Conservation (phyloP, 2,888 invertebrate genomes). For the Erebia aethiops region DNA sequence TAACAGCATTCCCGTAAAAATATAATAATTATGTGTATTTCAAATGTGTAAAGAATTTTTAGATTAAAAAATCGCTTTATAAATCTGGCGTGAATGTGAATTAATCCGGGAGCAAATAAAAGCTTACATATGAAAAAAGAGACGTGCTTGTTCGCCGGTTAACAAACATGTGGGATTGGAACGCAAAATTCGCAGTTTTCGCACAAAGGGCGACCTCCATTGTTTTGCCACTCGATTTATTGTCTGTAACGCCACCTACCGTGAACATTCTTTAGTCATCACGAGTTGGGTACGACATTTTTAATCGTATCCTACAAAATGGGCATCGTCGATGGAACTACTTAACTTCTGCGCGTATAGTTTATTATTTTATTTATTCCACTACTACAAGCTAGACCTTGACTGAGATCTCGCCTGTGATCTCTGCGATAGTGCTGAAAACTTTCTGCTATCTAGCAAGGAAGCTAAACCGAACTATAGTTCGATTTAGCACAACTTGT, state of each 20-base stretch:
- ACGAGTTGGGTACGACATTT: slow-evolving; percentile 25
- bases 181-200: slow-evolving; percentile 64
- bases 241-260: slow-evolving; percentile 41
- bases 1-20: not conserved
- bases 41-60: slow-evolving; percentile 12
- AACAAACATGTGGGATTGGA: slow-evolving; percentile 55
- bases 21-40: not conserved
- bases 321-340: no score
- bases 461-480: no score
- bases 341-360: no score
- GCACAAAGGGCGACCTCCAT: slow-evolving; percentile 60
- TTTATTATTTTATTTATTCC: no score
- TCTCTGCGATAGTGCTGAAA: no score
- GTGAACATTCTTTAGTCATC: slow-evolving; percentile 22
- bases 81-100: slow-evolving; percentile 26
- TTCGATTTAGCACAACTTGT: no score
- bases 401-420: no score
- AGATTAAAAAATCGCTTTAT: slow-evolving; percentile 14
- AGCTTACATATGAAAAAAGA: slow-evolving; percentile 36
- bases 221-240: slow-evolving; percentile 66
- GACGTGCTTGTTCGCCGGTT: slow-evolving; percentile 32
- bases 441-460: no score
- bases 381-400: no score
- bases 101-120: slow-evolving; percentile 36
- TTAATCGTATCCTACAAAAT: no score